Percentiles rank a stretch among this genome's conserved stretches.
Conservation (phyloP, 2,888 invertebrate genomes). For the Acleris literana region DNA sequence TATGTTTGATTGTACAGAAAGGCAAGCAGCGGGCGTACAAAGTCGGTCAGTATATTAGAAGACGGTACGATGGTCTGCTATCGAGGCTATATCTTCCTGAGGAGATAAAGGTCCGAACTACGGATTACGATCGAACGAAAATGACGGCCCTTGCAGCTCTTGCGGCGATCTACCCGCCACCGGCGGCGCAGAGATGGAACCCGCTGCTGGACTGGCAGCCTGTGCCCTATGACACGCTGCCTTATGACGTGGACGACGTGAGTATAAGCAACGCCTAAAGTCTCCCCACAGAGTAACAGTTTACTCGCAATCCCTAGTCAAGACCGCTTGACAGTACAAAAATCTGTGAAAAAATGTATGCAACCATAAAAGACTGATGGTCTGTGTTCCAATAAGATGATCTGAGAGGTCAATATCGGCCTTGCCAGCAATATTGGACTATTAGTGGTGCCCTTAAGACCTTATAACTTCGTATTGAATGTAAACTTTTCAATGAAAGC, state of each 20-base stretch:
- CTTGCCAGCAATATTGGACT: no score
- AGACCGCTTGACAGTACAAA: no score
- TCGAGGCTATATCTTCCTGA: constrained; percentile 73
- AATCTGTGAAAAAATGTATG: no score
- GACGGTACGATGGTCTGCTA: constrained; percentile 72
- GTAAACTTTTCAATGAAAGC: no score
- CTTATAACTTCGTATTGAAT: no score
- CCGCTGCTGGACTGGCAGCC: constrained; percentile 86
- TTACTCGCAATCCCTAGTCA: no score
- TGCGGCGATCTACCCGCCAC: constrained; percentile 87
- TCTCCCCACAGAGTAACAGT: no score
- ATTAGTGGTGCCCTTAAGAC: no score
- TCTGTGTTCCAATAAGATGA: no score
- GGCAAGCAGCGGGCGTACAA: constrained; percentile 78
- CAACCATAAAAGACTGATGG: no score
- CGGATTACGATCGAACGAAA: constrained; percentile 88
- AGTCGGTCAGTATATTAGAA: constrained; percentile 76
- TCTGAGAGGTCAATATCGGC: no score
- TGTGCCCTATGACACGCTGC: constrained; percentile 81
- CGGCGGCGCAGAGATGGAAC: constrained; percentile 82
- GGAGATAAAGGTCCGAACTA: constrained; percentile 82
- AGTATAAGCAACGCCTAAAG: constrained; percentile 44
- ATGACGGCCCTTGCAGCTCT: constrained; percentile 88
- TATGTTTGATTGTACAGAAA: constrained; percentile 56
- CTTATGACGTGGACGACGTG: constrained; percentile 68